Percentiles rank a stretch among this genome's conserved stretches.
Conservation (phyloP, 2,888 invertebrate species). For the Lottia gigantea region DNA sequence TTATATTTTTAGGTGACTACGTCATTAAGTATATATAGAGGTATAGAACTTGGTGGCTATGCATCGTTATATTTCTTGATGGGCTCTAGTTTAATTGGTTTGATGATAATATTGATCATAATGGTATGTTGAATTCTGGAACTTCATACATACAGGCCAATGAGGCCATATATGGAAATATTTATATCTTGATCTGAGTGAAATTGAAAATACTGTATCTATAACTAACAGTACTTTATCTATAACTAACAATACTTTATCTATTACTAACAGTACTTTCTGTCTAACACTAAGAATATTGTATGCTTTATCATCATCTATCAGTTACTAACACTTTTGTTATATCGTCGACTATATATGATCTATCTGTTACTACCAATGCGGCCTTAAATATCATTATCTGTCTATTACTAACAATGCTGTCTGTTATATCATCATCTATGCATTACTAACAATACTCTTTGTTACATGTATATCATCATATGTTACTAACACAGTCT, state of each 20-base stretch:
- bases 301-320: neutral
- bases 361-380: no score
- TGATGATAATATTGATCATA: constrained; percentile 53
- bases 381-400: no score
- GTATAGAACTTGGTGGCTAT: constrained; percentile 38
- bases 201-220: no score
- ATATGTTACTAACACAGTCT: neutral
- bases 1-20: constrained; percentile 57
- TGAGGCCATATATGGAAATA: no score
- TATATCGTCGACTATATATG: no score
- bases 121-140: constrained; percentile 41
- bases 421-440: no score
- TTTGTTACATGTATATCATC: no score
- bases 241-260: neutral
- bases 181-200: no score
- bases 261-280: neutral
- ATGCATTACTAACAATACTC: no score
- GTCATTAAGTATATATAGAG: constrained; percentile 51
- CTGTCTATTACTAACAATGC: no score
- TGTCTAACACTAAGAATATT: neutral
- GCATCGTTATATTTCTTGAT: constrained; percentile 57
- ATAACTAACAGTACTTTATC: no score
- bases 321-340: neutral
- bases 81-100: constrained; percentile 52
- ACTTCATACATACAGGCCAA: no score